Base-by-base conservation (phyloP, 2,888 invertebrate species). In the Mellilla xanthometata region DNA sequence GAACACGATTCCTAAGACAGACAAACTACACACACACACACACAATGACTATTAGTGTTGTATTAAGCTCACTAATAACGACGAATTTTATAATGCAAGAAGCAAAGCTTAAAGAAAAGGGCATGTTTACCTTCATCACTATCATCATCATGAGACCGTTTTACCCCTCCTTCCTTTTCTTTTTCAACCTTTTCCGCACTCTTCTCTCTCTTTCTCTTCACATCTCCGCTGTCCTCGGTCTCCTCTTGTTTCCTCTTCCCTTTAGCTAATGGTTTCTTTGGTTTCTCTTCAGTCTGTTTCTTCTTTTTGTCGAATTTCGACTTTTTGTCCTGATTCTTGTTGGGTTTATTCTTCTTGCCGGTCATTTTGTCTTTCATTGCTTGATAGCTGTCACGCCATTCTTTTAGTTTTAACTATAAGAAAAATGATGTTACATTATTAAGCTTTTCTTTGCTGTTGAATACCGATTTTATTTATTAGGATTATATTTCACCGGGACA, bases 351-450 rank as follows among this genome's bases (percentile, higher is more conserved):
- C 46, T 81, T 82, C 23, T 78, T 72, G 3, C 80, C 81, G 0
- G 65, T 72, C 80, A 86, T 85, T 52, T 83, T 85, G 12, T 84
- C 83, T 54, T 86, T 86, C 81, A 87, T 79, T 0, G 75, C 75
- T 68, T 85, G 81, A 53, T 85, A 88, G 51, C 56, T 78, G 1
- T 81, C 81, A 1, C 79, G 79, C 88, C 88, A 89, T 59, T 84
- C 81, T 60, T 80, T 76, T 2, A 78, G 46, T 65, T 86, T 88
- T 8, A 52, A 56, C 88, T 88, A 53, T 0, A n/a, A 50, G 62
- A 53, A 5, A 23, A 23, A 23, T 23, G 8, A n/a, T 24, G 24
- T 24, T n/a, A 24, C n/a, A n/a, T n/a, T n/a, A n/a, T n/a, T n/a
- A n/a, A n/a, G n/a, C n/a, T n/a, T n/a, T n/a, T n/a, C n/a, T n/a